Conservation (phyloP, 2,797 vertebrate genomes). For the Lagodon rhomboides region DNA sequence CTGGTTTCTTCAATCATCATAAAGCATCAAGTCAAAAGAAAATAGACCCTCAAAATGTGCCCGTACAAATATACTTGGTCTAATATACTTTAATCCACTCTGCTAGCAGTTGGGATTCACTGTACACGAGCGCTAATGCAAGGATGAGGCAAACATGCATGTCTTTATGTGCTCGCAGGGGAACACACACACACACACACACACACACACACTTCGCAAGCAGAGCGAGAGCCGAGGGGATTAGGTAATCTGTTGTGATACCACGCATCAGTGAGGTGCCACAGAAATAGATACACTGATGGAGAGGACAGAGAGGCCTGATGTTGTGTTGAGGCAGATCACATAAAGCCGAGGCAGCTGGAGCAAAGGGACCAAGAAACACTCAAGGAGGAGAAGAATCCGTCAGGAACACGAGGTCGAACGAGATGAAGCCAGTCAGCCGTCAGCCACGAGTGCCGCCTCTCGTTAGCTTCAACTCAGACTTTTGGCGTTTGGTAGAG, state of each 20-base stretch:
- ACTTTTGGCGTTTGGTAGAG: slow-evolving; percentile 31
- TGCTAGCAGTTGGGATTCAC: background rate
- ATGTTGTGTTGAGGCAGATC: slow-evolving; percentile 61
- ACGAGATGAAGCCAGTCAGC: slow-evolving; percentile 31
- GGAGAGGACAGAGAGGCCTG: slow-evolving; percentile 42
- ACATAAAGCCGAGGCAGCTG: slow-evolving; percentile 51
- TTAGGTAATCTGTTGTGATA: slow-evolving; percentile 76
- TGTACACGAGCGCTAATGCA: slow-evolving; percentile 2
- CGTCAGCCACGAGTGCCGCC: slow-evolving; percentile 41
- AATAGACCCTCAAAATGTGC: background rate
- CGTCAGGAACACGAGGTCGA: slow-evolving; percentile 25
- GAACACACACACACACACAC: slow-evolving; percentile 1
- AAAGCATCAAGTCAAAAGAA: background rate
- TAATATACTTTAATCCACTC: background rate
- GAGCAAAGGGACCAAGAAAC: slow-evolving; percentile 31
- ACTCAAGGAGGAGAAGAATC: slow-evolving; percentile 18
- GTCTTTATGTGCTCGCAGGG: slow-evolving; percentile 17
- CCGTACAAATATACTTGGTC: background rate
- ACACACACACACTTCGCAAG: slow-evolving; percentile 3
- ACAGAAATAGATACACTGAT: slow-evolving; percentile 74
- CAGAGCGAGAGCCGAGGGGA: slow-evolving; percentile 48
- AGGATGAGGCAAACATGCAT: slow-evolving; percentile 12
- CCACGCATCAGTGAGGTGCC: slow-evolving; percentile 48
- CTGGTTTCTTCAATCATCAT: slow-evolving; percentile 3
- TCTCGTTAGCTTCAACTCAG: slow-evolving; percentile 49